A percentile compares a stretch with the other conserved stretches of the same genome.
These are phyloP conservation scores for Ceratothoa steindachneri DNA, from an alignment of 2,888 invertebrate genomes.

Conservation along the genomic window DNA sequence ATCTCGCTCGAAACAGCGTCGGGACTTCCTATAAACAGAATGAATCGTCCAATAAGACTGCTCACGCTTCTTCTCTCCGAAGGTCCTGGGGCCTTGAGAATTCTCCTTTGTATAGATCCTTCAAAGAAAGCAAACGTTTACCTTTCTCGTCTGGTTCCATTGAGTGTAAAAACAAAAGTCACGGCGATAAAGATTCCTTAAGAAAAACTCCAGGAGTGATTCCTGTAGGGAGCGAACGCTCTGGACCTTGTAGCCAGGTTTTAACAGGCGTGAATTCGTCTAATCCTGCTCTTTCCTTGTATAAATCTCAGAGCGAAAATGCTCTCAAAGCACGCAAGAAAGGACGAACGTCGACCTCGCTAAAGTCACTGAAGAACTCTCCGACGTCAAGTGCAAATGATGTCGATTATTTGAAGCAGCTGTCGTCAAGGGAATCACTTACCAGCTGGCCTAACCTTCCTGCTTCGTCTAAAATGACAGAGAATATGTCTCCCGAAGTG, in stretches of 20 bases:
- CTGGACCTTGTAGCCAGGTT: not conserved
- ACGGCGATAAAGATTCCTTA: not conserved
- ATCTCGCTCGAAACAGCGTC: not conserved
- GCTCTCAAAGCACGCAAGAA: not conserved
- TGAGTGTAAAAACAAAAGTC: not conserved
- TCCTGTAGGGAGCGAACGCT: not conserved
- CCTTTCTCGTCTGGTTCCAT: not conserved
- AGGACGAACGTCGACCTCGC: not conserved
- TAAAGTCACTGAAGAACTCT: not conserved
- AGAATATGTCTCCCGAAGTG: conserved; percentile 10
- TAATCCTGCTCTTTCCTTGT: not conserved
- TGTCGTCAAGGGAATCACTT: not conserved
- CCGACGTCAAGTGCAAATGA: not conserved
- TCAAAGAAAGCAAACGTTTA: not conserved
- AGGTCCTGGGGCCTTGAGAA: not conserved
- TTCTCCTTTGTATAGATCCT: not conserved
- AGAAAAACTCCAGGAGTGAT: not conserved
- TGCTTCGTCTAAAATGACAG: not conserved
- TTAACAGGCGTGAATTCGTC: not conserved
- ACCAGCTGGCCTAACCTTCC: not conserved
- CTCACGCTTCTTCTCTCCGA: not conserved
- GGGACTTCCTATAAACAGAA: too few species aligned
- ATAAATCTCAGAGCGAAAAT: not conserved
- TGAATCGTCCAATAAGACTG: not conserved
- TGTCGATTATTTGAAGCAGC: not conserved